Percentiles rank a stretch among this genome's conserved stretches.
phyloP scores from a whole-genome alignment of 2,888 invertebrate species.

The Eristalinus sepulchralis region DNA sequence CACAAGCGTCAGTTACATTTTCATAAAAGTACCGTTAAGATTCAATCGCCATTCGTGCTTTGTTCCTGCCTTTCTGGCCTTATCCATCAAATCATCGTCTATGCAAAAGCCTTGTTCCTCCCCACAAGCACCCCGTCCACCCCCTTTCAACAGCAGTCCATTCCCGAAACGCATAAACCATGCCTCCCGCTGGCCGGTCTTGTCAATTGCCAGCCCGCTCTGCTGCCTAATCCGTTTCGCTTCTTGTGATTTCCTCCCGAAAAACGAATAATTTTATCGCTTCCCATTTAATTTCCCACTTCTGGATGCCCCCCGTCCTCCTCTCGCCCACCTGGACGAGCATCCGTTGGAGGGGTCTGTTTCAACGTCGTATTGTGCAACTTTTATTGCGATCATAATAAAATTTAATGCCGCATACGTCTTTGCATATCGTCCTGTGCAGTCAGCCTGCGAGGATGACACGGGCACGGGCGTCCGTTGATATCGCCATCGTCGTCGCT shows the following conservation, averaged over 20 bases:
- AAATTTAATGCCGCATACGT: constrained; percentile 49
- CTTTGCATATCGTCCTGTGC: constrained; percentile 42
- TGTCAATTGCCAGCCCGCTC: neutral
- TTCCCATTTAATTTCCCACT: constrained; percentile 43
- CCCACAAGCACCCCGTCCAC: neutral
- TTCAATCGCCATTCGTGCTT: too few relatives aligned
- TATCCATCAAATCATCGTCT: too few relatives aligned
- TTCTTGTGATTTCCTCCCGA: constrained; percentile 23
- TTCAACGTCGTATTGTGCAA: constrained; percentile 27
- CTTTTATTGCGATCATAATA: constrained; percentile 51
- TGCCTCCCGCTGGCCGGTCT: neutral
- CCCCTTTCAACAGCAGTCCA: neutral
- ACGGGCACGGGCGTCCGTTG: neutral
- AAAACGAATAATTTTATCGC: constrained; percentile 33
- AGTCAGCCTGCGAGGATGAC: neutral
- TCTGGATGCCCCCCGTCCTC: neutral
- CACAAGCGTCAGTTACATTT: too few relatives aligned
- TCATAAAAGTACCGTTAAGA: too few relatives aligned
- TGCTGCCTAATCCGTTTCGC: constrained; percentile 24
- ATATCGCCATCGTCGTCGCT: too few relatives aligned
- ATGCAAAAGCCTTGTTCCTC: neutral
- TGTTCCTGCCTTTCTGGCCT: too few relatives aligned
- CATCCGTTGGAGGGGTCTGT: constrained; percentile 9
- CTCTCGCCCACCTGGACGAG: neutral
- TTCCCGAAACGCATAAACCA: neutral